A percentile compares a stretch with the other conserved stretches of the same genome.
Evolutionary conservation across 2,888 invertebrate genomes (phyloP).

Genomic region (Brachylomia viminalis): DNA sequence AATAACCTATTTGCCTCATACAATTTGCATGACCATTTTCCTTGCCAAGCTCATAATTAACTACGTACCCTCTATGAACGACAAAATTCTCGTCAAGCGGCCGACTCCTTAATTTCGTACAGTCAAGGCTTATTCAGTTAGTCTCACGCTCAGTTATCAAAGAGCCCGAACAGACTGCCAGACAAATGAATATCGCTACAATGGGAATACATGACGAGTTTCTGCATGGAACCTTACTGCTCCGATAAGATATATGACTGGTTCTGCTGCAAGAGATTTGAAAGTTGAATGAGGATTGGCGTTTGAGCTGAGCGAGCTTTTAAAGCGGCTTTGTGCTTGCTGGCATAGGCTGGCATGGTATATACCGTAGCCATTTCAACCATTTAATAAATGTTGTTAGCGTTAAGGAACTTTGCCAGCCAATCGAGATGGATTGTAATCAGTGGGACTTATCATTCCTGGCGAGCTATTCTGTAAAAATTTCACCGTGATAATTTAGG

Average conservation of each 20-base stretch:
- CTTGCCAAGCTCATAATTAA: slow-evolving; percentile 23
- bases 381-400: not conserved
- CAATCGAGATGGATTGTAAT: not conserved
- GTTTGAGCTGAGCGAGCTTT: not conserved
- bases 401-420: not conserved
- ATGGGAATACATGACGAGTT: slow-evolving; percentile 55
- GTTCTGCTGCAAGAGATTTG: slow-evolving; percentile 9
- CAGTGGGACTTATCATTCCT: not conserved
- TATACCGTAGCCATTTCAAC: not conserved
- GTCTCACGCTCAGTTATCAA: slow-evolving; percentile 45
- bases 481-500: not conserved
- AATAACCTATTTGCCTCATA: slow-evolving; percentile 17
- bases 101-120: slow-evolving; percentile 14
- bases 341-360: too few species aligned
- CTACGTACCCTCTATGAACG: not conserved
- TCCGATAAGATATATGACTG: not conserved
- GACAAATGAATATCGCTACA: slow-evolving; percentile 51
- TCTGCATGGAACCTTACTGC: slow-evolving; percentile 16
- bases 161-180: slow-evolving; percentile 25
- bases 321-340: not conserved
- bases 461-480: too few species aligned
- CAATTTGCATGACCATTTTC: slow-evolving; percentile 23
- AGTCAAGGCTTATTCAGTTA: slow-evolving; percentile 28
- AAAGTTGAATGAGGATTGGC: slow-evolving; percentile 34
- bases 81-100: slow-evolving; percentile 9